Conservation (phyloP, 1,140 invertebrate species). For the Paraescarpia echinospica region DNA sequence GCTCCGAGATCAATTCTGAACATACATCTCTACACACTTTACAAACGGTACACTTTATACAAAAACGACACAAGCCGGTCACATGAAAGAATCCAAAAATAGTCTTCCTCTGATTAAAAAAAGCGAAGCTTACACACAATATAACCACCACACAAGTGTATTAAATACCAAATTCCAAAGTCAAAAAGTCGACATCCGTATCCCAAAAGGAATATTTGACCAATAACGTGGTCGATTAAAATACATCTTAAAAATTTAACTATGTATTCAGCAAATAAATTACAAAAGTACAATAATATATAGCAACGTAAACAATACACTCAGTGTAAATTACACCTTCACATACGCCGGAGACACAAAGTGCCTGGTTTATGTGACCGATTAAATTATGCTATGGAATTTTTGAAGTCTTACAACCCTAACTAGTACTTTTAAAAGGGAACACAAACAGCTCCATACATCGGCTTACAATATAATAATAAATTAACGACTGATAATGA, state of each 20-base stretch:
- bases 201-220: not conserved
- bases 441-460: not conserved
- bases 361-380: not conserved
- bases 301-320: slow-evolving; percentile 5
- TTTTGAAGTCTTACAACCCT: not conserved
- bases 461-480: not conserved
- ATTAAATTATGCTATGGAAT: slow-evolving; percentile 6
- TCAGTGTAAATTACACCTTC: not conserved
- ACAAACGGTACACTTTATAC: not conserved
- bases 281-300: slow-evolving; percentile 7
- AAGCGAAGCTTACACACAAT: not conserved
- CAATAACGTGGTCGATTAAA: not conserved
- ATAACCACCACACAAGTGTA: slow-evolving; percentile 5
- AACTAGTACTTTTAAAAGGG: not conserved
- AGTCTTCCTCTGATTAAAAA: not conserved
- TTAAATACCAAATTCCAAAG: slow-evolving; percentile 1
- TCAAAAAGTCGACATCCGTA: not conserved
- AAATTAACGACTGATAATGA: not conserved
- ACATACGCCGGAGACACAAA: not conserved
- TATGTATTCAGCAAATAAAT: slow-evolving; percentile 1
- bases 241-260: not conserved
- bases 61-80: not conserved
- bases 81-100: not conserved
- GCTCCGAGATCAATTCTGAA: not conserved
- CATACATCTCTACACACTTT: not conserved